Evolutionary conservation across 2,797 vertebrate genomes (phyloP), one percentile per base, ranked within the genome.

Genomic region (Typhlichthys eigenmanni): DNA sequence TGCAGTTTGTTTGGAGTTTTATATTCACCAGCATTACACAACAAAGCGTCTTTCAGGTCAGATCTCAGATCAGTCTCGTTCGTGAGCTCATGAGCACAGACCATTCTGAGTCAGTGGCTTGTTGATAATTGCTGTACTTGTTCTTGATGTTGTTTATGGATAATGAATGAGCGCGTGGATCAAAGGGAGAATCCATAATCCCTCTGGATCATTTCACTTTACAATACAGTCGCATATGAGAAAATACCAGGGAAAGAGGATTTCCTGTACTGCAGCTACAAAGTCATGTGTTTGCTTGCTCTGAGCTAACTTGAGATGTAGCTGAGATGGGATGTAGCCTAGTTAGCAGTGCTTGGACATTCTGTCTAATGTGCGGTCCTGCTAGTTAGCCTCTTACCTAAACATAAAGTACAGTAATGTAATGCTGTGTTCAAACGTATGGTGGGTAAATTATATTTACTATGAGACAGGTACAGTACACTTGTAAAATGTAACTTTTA

Each of bases 81-180:
- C 24, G 24, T 3, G 24, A 24, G 24, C 51, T 63, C 60, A 51
- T 5, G 38, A 63, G n/a, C 47, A 46, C 59, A 19, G 66, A 54
- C 70, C 49, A 59, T 60, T 76, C 69, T 54, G 69, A 79, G 71
- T 71, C 47, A 29, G 71, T 56, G 58, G 75, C 78, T 79, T 58
- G 78, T 58, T 53, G 13, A 34, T 90, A 85, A 88, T 89, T 85
- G 82, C 80, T 86, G 81, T 82, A 75, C 82, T 81, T 85, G 85
- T 80, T 88, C 71, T 72, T 76, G 75, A 75, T 88, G 84, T 83
- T 85, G 79, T 80, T 87, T 79, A 74, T 88, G 81, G 69, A 66
- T 88, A 84, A 87, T 89, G 88, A 90, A 91, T 87, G 84, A 88
- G 86, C 58, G 62, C 0, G 47, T 4, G 77, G 85, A 90, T 88